phyloP scores from a whole-genome alignment of 2,888 invertebrate species.

The Penaeus monodon region DNA sequence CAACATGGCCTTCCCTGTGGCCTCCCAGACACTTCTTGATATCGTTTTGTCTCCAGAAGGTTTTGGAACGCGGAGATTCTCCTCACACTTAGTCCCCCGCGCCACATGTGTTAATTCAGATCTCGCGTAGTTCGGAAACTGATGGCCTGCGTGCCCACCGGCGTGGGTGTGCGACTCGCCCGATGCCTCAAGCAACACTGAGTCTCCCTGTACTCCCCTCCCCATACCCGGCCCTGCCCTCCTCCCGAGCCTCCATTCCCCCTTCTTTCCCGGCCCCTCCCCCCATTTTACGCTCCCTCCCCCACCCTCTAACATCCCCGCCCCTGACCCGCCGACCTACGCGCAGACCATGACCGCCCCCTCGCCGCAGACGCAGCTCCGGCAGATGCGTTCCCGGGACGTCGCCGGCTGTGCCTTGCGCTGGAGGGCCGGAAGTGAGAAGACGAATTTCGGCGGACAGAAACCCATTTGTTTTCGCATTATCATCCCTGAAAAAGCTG shows the following conservation, averaged over 20 bases:
- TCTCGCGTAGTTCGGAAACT: not conserved
- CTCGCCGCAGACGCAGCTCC: not conserved
- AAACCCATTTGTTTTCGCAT: too few species aligned
- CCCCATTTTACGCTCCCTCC: not conserved
- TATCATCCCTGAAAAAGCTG: too few species aligned
- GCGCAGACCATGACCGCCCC: not conserved
- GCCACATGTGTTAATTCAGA: not conserved
- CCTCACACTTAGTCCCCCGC: too few species aligned
- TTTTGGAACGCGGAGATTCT: too few species aligned
- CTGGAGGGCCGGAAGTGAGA: too few species aligned
- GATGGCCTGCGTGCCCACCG: not conserved
- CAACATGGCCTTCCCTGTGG: not conserved
- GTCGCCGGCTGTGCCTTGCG: too few species aligned
- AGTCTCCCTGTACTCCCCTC: not conserved
- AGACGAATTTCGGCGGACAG: too few species aligned
- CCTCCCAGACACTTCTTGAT: too few species aligned
- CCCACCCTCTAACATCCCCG: not conserved
- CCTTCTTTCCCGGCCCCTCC: not conserved
- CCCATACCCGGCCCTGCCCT: conserved; percentile 4
- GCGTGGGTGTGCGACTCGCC: conserved; percentile 8
- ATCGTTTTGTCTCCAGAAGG: too few species aligned
- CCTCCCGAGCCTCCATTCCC: not conserved
- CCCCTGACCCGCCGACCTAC: not conserved
- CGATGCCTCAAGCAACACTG: conserved; percentile 33
- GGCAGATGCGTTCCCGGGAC: not conserved